These are phyloP conservation scores for Chaetodon trifascialis DNA, from an alignment of 2,113 vertebrate genomes.

Conservation along the genomic window DNA sequence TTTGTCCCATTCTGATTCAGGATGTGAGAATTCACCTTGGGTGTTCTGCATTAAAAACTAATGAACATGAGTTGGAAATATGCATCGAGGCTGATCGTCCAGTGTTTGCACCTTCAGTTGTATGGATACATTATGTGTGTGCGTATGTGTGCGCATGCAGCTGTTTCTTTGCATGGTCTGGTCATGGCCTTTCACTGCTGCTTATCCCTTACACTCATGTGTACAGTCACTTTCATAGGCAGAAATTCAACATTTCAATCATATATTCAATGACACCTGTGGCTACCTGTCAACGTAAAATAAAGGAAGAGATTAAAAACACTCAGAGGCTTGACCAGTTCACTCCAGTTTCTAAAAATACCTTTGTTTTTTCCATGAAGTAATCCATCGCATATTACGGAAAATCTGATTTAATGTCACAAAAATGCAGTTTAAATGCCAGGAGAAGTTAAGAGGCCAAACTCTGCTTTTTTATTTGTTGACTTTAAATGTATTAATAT, in stretches of 20 bases:
- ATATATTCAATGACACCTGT: not conserved
- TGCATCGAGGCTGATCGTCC: slow-evolving; percentile 33
- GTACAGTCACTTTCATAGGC: not conserved
- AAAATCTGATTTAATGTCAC: slow-evolving; percentile 58
- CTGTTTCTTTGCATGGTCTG: not conserved
- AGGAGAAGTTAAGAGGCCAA: slow-evolving; percentile 32
- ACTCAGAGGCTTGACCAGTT: not conserved
- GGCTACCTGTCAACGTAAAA: not conserved
- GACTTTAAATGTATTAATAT: slow-evolving; percentile 40
- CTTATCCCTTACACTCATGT: slow-evolving; percentile 1
- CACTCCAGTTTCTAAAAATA: slow-evolving; percentile 50
- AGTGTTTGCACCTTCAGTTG: slow-evolving; percentile 6
- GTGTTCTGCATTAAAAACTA: slow-evolving; percentile 49
- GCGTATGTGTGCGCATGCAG: not conserved
- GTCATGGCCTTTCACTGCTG: not conserved
- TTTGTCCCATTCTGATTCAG: not conserved
- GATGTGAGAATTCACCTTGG: slow-evolving; percentile 48
- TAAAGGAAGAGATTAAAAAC: not conserved
- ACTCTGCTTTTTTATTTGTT: slow-evolving; percentile 28
- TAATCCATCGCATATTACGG: slow-evolving; percentile 46
- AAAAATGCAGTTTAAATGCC: slow-evolving; percentile 47
- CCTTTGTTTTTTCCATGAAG: slow-evolving; percentile 37
- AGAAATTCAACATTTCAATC: not conserved
- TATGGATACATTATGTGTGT: not conserved
- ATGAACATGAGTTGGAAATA: slow-evolving; percentile 31